These are phyloP conservation scores for Perizoma affinitatum DNA, from an alignment of 2,888 invertebrate species.

Conservation along the genomic window DNA sequence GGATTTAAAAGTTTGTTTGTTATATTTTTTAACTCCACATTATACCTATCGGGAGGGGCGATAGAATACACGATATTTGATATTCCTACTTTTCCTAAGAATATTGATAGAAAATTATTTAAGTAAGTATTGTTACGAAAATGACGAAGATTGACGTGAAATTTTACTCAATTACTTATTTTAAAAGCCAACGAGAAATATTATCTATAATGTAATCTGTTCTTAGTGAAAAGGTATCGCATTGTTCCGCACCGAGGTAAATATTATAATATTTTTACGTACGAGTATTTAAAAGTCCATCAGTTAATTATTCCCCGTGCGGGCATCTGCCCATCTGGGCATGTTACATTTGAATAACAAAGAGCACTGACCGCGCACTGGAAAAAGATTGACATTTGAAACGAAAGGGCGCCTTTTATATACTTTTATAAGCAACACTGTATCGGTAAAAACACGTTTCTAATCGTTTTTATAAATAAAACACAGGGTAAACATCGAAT, in stretches of 20 bases:
- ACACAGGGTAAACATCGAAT: constrained; percentile 1
- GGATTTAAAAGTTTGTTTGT: no score
- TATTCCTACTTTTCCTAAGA: no score
- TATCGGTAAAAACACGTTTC: constrained; percentile 12
- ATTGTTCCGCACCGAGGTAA: constrained; percentile 11
- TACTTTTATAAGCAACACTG: constrained; percentile 11
- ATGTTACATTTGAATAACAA: constrained; percentile 77
- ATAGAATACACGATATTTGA: no score
- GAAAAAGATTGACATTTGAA: constrained; percentile 68
- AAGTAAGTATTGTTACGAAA: no score
- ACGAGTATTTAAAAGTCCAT: constrained; percentile 48
- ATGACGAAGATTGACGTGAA: no score
- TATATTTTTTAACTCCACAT: no score
- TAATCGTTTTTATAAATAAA: constrained; percentile 2
- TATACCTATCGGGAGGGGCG: no score
- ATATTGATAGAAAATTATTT: no score
- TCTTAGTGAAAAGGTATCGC: constrained; percentile 2
- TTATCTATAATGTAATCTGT: background rate
- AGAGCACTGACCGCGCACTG: constrained; percentile 61
- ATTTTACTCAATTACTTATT: no score
- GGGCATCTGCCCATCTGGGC: constrained; percentile 59
- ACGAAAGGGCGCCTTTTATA: constrained; percentile 27
- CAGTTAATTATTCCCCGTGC: constrained; percentile 68
- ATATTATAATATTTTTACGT: constrained; percentile 22
- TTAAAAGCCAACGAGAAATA: no score